Evolutionary conservation across 2,888 invertebrate species (phyloP), one percentile per base, ranked within the genome.

Genomic region (Drosophila villosipedis): DNA sequence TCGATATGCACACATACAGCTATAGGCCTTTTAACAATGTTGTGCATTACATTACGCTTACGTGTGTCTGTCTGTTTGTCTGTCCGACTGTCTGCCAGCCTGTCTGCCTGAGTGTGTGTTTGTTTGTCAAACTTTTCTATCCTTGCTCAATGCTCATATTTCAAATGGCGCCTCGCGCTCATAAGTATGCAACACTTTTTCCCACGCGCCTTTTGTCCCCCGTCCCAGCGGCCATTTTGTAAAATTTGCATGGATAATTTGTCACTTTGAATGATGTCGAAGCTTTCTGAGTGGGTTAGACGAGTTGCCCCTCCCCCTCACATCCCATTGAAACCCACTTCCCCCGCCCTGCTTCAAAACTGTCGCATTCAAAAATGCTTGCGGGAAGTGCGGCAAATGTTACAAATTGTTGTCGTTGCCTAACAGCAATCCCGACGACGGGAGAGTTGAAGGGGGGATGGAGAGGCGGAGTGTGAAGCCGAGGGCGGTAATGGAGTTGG

Each of bases 211-310:
- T 66, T 63, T 52, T 43, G 30, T 52, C 19, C 31, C 16, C 6
- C 19, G 47, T 60, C 49, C 50, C 58, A 79, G 66, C 76, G 64
- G 68, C 80, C 79, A 80, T 82, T 82, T 83, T 80, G 71, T 71
- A 67, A 89, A 88, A 88, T 88, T 88, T 88, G 88, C 88, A 89
- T 90, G 88, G 88, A 89, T 90, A 88, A 88, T 88, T 88, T 88
- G 88, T 88, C 88, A 88, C 86, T 90, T 85, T 90, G 89, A 87
- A 87, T 88, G 90, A 85, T 85, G 90, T 76, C 81, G 86, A 82
- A 83, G 88, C 81, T 72, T 83, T 84, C 62, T 78, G 83, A 84
- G 85, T 84, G 81, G 88, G 88, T 78, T 87, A 78, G 81, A 78
- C 80, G 59, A 71, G 66, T 62, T 57, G 65, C 64, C 53, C 1